Conservation (phyloP, 2,888 invertebrate species). For the Lampropteryx suffumata region DNA sequence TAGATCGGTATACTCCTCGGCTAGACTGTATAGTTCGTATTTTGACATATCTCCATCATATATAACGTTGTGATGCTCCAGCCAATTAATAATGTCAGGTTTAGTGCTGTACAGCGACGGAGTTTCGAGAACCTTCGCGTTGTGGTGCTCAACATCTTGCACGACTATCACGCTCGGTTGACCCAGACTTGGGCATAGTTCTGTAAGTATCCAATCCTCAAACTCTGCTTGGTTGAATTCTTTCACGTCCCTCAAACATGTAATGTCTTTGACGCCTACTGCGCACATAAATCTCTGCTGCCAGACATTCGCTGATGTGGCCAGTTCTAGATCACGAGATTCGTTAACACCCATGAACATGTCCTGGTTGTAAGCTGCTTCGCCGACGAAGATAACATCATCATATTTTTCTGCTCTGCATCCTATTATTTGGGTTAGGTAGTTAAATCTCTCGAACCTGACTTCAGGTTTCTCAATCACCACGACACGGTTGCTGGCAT, state of each 20-base stretch:
- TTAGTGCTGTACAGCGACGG: constrained; percentile 34
- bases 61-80: constrained; percentile 38
- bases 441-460: constrained; percentile 46
- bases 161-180: constrained; percentile 39
- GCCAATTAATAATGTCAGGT: constrained; percentile 41
- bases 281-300: constrained; percentile 36
- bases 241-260: constrained; percentile 17
- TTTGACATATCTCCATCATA: constrained; percentile 35
- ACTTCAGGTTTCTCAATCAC: constrained; percentile 49
- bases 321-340: background rate
- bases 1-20: constrained; percentile 41
- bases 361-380: constrained; percentile 26
- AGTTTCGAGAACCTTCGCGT: constrained; percentile 19
- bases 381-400: constrained; percentile 42
- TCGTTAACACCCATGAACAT: constrained; percentile 13
- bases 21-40: constrained; percentile 40
- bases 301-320: background rate
- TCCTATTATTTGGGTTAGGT: constrained; percentile 39
- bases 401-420: constrained; percentile 15
- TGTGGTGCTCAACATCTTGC: constrained; percentile 30
- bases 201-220: constrained; percentile 35
- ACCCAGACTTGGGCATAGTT: constrained; percentile 28
- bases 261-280: constrained; percentile 27
- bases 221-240: constrained; percentile 26
- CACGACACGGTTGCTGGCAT: constrained; percentile 13